Evolutionary conservation across 2,888 invertebrate genomes (phyloP), one percentile per base, ranked within the genome.

Genomic region (Heliconius cydno): DNA sequence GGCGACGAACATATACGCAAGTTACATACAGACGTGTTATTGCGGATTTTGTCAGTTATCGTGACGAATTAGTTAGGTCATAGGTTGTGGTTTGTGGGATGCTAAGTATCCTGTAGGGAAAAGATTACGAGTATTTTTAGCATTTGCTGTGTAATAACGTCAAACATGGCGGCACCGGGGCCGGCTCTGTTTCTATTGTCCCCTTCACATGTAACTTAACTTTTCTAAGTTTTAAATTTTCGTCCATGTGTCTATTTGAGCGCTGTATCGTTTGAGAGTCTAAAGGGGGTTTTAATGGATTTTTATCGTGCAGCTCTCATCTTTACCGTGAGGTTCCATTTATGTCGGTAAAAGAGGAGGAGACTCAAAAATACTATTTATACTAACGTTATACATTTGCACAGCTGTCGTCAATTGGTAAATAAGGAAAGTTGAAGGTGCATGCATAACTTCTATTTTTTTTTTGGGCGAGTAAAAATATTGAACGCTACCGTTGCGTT

Each of bases 21-120:
- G 2, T 5, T 52, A 52, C 30, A 28, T 71, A 71, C 28, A 41
- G 28, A 46, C 28, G 6, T 38, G 2, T 34, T 60, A 60, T 52
- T 60, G 13, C 15, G 73, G 60, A 60, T 73, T 73, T 60, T 73
- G 60, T 73, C 28, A n/a, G 52, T 60, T 73, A 73, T 60, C 73
- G 34, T 73, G 60, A 60, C 38, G 60, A n/a, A 60, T 15, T 73
- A 60, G 73, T 73, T 73, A 60, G 60, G 60, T 73, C 60, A 73
- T 60, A 60, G 34, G 73, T 60, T 73, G 73, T 38, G 73, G 73
- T 73, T 73, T 73, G 57, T 5, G 73, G 22, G 60, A 57, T 60
- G 34, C n/a, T 34, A 73, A 73, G 73, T 73, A 60, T 73, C 73
- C 73, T 73, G 38, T 73, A 34, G 73, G 73, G 60, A 73, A 73